Conservation (phyloP, 2,888 invertebrate species). For the Azorinus chamasolen region DNA sequence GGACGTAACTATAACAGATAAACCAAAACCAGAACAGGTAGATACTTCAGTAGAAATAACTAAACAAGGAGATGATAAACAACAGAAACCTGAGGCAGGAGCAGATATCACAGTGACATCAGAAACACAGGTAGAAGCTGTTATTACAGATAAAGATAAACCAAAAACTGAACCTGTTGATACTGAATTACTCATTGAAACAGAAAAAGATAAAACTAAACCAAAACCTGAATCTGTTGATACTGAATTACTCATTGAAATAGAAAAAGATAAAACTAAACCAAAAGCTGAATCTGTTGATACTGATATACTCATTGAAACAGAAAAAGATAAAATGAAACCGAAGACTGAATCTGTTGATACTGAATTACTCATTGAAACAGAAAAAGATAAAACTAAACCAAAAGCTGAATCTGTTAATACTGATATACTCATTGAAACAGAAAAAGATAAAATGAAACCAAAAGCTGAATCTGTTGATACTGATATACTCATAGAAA, state of each 20-base stretch:
- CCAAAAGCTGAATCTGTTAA: neutral
- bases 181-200: too few relatives aligned
- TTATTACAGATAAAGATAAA: neutral
- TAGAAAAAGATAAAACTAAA: slow-evolving; percentile 2
- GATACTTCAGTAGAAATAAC: neutral
- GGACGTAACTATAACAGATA: slow-evolving; percentile 3
- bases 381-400: neutral
- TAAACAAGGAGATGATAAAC: too few relatives aligned
- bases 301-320: too few relatives aligned
- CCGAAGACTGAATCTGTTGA: slow-evolving; percentile 4
- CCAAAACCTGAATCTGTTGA: neutral
- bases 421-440: too few relatives aligned
- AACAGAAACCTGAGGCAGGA: too few relatives aligned
- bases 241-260: neutral
- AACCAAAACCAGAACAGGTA: neutral
- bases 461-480: neutral
- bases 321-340: neutral
- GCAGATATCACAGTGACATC: too few relatives aligned
- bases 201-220: too few relatives aligned
- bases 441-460: neutral
- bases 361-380: neutral
- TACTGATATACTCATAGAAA: neutral
- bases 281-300: neutral
- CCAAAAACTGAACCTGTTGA: neutral
- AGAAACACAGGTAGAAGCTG: neutral